Conservation (phyloP, 2,888 invertebrate species). For the Tanypteryx hageni region DNA sequence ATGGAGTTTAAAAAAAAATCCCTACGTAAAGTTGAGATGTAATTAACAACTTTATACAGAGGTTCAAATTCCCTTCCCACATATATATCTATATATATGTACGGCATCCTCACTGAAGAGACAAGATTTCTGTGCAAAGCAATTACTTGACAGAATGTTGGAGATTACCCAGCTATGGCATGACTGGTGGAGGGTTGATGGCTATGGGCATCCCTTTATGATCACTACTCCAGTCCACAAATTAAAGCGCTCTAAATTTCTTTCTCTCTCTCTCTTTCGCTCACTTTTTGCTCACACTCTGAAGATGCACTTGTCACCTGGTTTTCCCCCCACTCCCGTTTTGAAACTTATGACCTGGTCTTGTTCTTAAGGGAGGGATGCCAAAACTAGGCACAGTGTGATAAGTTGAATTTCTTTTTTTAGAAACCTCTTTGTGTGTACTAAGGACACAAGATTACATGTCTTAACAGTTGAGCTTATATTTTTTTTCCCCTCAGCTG, state of each 20-base stretch:
- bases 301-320: constrained; percentile 32
- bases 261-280: constrained; percentile 15
- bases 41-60: constrained; percentile 58
- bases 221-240: constrained; percentile 11
- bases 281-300: neutral
- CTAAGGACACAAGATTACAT: constrained; percentile 61
- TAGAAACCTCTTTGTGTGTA: constrained; percentile 58
- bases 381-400: constrained; percentile 64
- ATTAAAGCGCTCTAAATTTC: neutral
- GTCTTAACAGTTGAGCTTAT: constrained; percentile 63
- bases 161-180: constrained; percentile 64
- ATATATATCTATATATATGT: constrained; percentile 20
- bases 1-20: constrained; percentile 62
- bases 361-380: constrained; percentile 61
- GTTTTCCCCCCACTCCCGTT: constrained; percentile 47
- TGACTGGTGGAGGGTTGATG: constrained; percentile 61
- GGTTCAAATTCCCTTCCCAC: constrained; percentile 59
- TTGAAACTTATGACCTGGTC: constrained; percentile 44
- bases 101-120: constrained; percentile 64
- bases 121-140: constrained; percentile 61
- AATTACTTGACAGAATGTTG: constrained; percentile 59
- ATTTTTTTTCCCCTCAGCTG: constrained; percentile 58
- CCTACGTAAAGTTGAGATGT: constrained; percentile 56
- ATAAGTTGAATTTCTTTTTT: constrained; percentile 59
- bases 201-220: constrained; percentile 41